phyloP scores from a whole-genome alignment of 2,113 vertebrate genomes.

The Hippocampus barbouri region DNA sequence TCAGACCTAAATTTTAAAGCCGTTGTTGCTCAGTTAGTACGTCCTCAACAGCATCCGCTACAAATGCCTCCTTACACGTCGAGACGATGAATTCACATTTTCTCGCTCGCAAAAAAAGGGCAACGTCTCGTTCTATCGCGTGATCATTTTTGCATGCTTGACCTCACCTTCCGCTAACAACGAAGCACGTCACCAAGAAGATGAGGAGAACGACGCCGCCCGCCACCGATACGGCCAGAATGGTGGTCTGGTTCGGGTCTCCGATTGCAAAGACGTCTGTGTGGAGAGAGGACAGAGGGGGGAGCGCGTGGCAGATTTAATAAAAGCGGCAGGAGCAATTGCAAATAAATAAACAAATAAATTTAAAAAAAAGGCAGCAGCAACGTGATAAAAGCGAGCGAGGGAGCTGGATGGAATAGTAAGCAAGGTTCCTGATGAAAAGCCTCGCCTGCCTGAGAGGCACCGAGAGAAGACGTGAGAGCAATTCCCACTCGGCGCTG shows the following conservation, averaged over 20 bases:
- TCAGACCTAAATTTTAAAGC: slow-evolving; percentile 8
- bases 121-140: not conserved
- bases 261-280: slow-evolving; percentile 78
- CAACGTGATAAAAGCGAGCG: slow-evolving; percentile 39
- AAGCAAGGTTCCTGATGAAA: slow-evolving; percentile 62
- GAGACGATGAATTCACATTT: not conserved
- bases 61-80: not conserved
- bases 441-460: slow-evolving; percentile 42
- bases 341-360: slow-evolving; percentile 12
- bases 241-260: slow-evolving; percentile 79
- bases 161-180: slow-evolving; percentile 78
- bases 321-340: slow-evolving; percentile 18
- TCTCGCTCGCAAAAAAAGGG: not conserved
- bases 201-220: slow-evolving; percentile 77
- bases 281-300: slow-evolving; percentile 16
- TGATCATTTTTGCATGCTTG: not conserved
- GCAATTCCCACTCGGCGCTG: slow-evolving; percentile 50
- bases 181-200: slow-evolving; percentile 79
- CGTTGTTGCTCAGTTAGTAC: not conserved
- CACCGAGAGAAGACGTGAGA: slow-evolving; percentile 53
- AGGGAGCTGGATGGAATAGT: slow-evolving; percentile 52
- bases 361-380: slow-evolving; percentile 14
- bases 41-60: not conserved
- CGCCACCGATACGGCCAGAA: slow-evolving; percentile 76
- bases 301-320: slow-evolving; percentile 11